phyloP scores from a whole-genome alignment of 64 coral and sea anemone species.

The Hydrozoanthus tunicans region DNA sequence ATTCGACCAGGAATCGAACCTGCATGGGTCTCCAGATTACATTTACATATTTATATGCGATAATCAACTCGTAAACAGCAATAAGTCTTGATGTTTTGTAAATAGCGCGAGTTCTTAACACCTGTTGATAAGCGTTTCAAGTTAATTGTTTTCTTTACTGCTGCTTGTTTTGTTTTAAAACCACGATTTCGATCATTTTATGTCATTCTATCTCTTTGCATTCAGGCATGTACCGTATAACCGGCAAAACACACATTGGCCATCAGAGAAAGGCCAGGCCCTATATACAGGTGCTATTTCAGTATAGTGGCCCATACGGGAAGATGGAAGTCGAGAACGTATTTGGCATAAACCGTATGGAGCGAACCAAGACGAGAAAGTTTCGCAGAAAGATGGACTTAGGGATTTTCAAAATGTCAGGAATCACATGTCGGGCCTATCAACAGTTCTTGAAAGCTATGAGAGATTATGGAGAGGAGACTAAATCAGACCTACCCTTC shows the following conservation, averaged over 20 bases:
- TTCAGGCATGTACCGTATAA: conserved; percentile 23
- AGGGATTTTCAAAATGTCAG: not conserved
- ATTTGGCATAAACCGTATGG: not conserved
- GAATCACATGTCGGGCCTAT: conserved; percentile 19
- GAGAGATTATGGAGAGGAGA: not conserved
- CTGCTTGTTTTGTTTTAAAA: not conserved
- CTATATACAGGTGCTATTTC: conserved; percentile 22
- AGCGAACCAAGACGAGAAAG: not conserved
- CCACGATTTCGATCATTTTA: not conserved
- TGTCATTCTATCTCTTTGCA: not conserved
- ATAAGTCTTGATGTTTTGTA: no score
- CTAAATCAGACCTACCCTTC: not conserved
- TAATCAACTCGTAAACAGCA: no score
- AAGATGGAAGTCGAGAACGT: conserved; percentile 42
- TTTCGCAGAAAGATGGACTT: conserved; percentile 30
- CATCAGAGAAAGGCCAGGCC: not conserved
- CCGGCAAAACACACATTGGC: not conserved
- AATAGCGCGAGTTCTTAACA: no score
- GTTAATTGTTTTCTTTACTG: no score
- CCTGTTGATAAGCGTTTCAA: no score
- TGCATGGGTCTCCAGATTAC: no score
- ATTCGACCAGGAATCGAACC: no score
- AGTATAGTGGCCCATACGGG: conserved; percentile 11
- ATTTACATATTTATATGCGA: no score
- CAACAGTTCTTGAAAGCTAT: conserved; percentile 30